These are phyloP conservation scores for Gadopsis marmoratus DNA, from an alignment of 2,797 vertebrate species.

Conservation along the genomic window DNA sequence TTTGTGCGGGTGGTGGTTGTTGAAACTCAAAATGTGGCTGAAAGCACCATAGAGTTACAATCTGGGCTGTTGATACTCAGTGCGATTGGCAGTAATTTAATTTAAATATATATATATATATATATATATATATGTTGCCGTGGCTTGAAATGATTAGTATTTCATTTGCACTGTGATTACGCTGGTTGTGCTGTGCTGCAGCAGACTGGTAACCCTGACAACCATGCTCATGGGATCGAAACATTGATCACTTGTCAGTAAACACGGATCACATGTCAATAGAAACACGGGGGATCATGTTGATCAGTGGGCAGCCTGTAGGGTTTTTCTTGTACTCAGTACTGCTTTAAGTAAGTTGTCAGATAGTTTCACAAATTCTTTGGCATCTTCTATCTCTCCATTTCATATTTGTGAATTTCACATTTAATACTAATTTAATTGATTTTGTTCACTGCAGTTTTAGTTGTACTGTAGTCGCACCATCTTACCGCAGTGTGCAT, in stretches of 20 bases:
- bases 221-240: slow-evolving; percentile 13
- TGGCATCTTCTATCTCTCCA: background rate
- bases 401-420: background rate
- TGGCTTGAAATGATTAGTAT: background rate
- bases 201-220: background rate
- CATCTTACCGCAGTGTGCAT: background rate
- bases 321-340: background rate
- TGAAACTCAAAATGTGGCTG: background rate
- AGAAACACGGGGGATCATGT: background rate
- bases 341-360: too few species aligned
- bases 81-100: background rate
- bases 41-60: background rate
- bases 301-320: background rate
- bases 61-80: background rate
- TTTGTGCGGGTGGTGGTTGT: background rate
- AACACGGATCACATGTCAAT: slow-evolving; percentile 5
- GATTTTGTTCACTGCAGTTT: background rate
- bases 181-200: background rate
- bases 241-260: slow-evolving; percentile 14
- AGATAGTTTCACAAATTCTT: background rate
- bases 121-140: background rate
- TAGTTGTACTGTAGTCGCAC: background rate
- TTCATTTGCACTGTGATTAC: background rate
- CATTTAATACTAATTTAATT: background rate
- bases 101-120: background rate